These are phyloP conservation scores for Phrynocephalus vlangalii DNA, from an alignment of 2,797 vertebrate species.

Conservation along the genomic window DNA sequence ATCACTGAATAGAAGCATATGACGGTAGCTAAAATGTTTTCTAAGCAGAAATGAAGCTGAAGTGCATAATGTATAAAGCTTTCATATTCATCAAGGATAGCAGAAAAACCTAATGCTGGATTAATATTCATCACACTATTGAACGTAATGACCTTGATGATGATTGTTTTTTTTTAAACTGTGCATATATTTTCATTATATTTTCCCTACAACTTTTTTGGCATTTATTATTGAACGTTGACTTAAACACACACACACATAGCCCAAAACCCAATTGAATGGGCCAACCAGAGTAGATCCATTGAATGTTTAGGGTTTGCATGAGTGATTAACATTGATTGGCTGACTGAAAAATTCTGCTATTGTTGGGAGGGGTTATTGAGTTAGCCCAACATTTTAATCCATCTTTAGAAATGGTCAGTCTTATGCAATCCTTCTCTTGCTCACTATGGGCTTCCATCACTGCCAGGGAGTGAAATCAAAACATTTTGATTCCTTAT, in stretches of 20 bases:
- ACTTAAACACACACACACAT: not conserved
- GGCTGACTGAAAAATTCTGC: too few species aligned
- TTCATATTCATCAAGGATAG: not conserved
- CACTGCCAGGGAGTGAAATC: too few species aligned
- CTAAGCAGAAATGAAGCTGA: constrained; percentile 20
- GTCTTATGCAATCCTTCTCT: not conserved
- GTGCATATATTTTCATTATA: not conserved
- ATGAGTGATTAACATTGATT: too few species aligned
- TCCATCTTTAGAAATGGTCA: not conserved
- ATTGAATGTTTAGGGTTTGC: too few species aligned
- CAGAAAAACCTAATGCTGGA: not conserved
- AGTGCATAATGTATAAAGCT: constrained; percentile 29
- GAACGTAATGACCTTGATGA: constrained; percentile 25
- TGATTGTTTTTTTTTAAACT: not conserved
- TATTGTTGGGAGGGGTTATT: too few species aligned
- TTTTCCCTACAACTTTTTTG: not conserved
- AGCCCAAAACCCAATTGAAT: not conserved
- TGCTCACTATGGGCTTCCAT: not conserved
- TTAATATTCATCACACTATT: not conserved
- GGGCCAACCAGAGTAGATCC: too few species aligned
- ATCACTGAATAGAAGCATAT: not conserved
- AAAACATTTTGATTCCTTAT: not conserved
- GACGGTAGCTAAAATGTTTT: not conserved
- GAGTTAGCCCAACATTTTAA: not conserved
- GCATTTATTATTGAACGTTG: not conserved